phyloP scores from a whole-genome alignment of 2,113 vertebrate species.

The Camelus dromedarius region DNA sequence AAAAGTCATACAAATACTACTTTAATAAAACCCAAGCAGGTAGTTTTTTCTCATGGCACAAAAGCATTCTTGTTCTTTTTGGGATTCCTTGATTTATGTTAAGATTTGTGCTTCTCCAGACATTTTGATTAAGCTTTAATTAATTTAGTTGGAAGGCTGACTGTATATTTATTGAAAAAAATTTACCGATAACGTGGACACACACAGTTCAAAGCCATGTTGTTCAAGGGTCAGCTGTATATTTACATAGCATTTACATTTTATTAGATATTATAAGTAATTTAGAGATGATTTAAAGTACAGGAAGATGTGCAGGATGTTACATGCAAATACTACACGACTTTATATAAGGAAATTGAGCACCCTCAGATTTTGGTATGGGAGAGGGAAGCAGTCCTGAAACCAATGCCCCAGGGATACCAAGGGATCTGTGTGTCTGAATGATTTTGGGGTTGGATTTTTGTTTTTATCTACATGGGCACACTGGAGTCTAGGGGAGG shows the following conservation, averaged over 20 bases:
- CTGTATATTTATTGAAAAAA: neutral
- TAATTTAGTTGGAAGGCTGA: neutral
- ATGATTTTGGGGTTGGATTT: neutral
- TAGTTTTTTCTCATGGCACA: neutral
- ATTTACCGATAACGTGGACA: neutral
- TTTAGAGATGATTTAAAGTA: neutral
- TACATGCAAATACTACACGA: neutral
- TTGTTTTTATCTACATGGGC: slow-evolving; percentile 43
- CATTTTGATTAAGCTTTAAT: slow-evolving; percentile 52
- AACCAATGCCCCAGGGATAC: neutral
- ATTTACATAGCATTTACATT: neutral
- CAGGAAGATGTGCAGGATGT: neutral
- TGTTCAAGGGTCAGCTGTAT: neutral
- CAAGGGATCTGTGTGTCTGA: neutral
- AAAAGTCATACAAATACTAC: neutral
- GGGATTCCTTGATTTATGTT: slow-evolving; percentile 31
- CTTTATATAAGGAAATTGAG: neutral
- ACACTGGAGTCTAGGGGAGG: neutral
- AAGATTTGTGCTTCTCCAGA: neutral
- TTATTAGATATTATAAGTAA: neutral
- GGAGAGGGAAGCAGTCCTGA: neutral
- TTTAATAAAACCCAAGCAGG: neutral
- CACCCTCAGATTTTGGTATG: neutral
- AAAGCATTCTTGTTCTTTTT: neutral
- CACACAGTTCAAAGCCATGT: neutral